Evolutionary conservation across 2,113 vertebrate species (phyloP), one percentile per base, ranked within the genome.

Genomic region (Larimichthys polyactis): DNA sequence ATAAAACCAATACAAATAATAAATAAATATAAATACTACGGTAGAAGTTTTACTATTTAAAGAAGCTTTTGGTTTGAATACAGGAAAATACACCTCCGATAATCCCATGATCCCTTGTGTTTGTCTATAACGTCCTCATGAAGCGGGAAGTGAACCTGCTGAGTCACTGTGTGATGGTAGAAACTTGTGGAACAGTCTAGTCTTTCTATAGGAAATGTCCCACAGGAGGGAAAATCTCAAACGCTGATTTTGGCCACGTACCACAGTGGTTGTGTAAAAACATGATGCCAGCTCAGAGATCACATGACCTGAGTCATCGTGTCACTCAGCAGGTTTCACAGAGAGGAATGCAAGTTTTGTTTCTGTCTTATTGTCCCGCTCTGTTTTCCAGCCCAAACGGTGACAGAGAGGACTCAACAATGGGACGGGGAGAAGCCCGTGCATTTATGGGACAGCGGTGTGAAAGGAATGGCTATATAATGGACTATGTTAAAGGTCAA

Each of bases 311-410:
- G 64, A 70, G 40, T 82, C 73, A 49, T 2, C 2, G n/a, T n/a
- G 73, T 71, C 67, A 66, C 73, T 43, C 65, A 5, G 15, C 72
- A 57, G 40, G 72, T 76, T 82, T 64, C 59, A 64, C 72, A 58
- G 4, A 3, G 40, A 75, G 10, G n/a, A 5, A 46, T 6, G 9
- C 0, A 44, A 12, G 19, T 19, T 27, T 16, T 51, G 68, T 65
- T 46, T 8, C 32, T 8, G 44, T 15, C 65, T 32, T n/a, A 22
- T n/a, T 14, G 24, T 67, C 22, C 0, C 27, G 32, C 48, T 15
- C 36, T 8, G 36, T 40, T 40, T 40, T 40, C 36, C 32, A 36
- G 32, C 32, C 6, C 8, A 7, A 12, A 12, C 2, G 20, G 11
- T 55, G 52, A 55, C 2, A n/a, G 1, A 22, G n/a, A 11, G n/a